Percentiles rank a stretch among this genome's conserved stretches.
phyloP scores from a whole-genome alignment of 37 sponge, comb jelly and placozoan genomes.

The Corticium candelabrum region DNA sequence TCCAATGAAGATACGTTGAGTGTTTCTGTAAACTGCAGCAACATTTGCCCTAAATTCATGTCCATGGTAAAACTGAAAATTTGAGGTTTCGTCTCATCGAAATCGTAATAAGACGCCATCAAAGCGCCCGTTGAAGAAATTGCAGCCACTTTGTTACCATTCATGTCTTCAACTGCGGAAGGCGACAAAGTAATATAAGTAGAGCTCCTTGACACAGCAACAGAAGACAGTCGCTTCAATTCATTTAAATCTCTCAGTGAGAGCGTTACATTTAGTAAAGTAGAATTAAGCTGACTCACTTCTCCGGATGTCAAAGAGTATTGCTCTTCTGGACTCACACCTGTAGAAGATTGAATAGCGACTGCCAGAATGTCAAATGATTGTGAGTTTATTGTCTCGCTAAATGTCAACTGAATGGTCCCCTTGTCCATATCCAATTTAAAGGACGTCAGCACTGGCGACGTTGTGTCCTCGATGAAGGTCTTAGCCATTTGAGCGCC shows the following conservation, averaged over 20 bases:
- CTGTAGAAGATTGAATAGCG: slow-evolving; percentile 27
- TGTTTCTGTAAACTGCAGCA: slow-evolving; percentile 11
- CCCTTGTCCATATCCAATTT: slow-evolving; percentile 50
- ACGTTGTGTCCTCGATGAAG: slow-evolving; percentile 57
- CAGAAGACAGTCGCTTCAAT: slow-evolving; percentile 33
- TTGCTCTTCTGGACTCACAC: neutral
- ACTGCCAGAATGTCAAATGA: slow-evolving; percentile 45
- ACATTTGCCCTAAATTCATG: slow-evolving; percentile 45
- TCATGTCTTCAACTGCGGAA: slow-evolving; percentile 49
- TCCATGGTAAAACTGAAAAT: slow-evolving; percentile 46
- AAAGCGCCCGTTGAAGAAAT: neutral
- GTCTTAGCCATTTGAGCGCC: too few relatives aligned
- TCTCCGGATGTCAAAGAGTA: neutral
- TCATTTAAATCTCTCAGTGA: slow-evolving; percentile 54
- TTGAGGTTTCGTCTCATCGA: slow-evolving; percentile 33
- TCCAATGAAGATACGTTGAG: neutral
- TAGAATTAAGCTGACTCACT: neutral
- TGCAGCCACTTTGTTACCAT: slow-evolving; percentile 25
- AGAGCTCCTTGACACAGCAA: slow-evolving; percentile 32
- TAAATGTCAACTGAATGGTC: slow-evolving; percentile 52
- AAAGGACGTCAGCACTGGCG: slow-evolving; percentile 53
- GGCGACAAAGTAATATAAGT: slow-evolving; percentile 39
- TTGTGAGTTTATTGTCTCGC: slow-evolving; percentile 62
- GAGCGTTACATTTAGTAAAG: slow-evolving; percentile 31
- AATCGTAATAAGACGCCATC: slow-evolving; percentile 11